Conservation (phyloP, 2,888 invertebrate species). For the Cosmorhoe ocellata region DNA sequence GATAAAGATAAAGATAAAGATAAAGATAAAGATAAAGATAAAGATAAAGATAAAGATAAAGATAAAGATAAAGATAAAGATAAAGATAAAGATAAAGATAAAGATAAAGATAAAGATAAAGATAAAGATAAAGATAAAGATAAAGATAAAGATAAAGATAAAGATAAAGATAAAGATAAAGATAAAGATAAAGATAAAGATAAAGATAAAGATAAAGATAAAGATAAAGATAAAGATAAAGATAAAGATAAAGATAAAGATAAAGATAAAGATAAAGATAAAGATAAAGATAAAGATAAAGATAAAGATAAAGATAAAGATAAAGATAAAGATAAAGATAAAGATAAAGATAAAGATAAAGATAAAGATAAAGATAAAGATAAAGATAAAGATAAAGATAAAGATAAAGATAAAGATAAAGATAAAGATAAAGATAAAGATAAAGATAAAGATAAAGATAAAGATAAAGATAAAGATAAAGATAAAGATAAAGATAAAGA, state of each 20-base stretch:
- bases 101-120: neutral
- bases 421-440: neutral
- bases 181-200: neutral
- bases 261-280: neutral
- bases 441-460: neutral
- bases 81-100: neutral
- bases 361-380: neutral
- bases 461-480: neutral
- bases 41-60: neutral
- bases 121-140: neutral
- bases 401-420: neutral
- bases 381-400: neutral
- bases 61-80: neutral
- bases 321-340: neutral
- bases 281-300: neutral
- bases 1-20: neutral
- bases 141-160: neutral
- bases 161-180: neutral
- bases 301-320: neutral
- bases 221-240: neutral
- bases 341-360: neutral
- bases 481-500: neutral
- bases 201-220: neutral
- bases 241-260: neutral
- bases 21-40: neutral